Percentiles rank a stretch among this genome's conserved stretches.
Evolutionary conservation across 2,797 vertebrate species (phyloP).

Genomic region (Cygnus olor): DNA sequence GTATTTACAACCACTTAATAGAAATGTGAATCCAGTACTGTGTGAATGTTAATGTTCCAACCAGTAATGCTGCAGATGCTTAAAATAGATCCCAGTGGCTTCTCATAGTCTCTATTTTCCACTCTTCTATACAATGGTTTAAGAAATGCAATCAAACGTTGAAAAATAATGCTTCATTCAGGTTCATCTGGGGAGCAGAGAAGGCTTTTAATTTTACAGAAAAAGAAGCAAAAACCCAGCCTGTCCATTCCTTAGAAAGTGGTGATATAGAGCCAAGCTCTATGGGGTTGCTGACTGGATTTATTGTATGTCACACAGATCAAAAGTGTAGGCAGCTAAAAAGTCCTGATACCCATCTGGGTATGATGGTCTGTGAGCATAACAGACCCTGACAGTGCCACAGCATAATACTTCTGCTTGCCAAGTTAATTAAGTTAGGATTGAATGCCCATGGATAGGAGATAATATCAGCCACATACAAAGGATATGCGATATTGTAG

Average conservation of each 20-base stretch:
- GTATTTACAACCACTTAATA: not conserved
- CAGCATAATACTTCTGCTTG: conserved; percentile 41
- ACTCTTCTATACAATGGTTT: not conserved
- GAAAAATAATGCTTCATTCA: not conserved
- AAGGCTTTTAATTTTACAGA: not conserved
- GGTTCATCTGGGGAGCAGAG: not conserved
- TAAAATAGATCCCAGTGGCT: not conserved
- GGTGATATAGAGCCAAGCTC: conserved; percentile 9
- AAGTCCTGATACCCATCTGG: conserved; percentile 53
- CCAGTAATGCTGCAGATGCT: too few relatives aligned
- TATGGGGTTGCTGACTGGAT: conserved; percentile 18
- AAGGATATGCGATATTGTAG: conserved; percentile 43
- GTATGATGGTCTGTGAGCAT: conserved; percentile 13
- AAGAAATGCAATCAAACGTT: not conserved
- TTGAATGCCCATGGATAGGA: conserved; percentile 44
- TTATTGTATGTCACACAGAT: conserved; percentile 53
- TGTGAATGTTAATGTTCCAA: not conserved
- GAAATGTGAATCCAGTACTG: not conserved
- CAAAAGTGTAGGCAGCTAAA: conserved; percentile 55
- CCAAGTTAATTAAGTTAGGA: conserved; percentile 74
- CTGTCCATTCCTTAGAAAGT: not conserved
- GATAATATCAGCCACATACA: conserved; percentile 50
- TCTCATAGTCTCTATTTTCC: not conserved
- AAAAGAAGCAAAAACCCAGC: not conserved
- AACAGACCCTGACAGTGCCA: conserved; percentile 16